Base-by-base conservation (phyloP, 2,797 vertebrate genomes). In the Moxostoma hubbsi region DNA sequence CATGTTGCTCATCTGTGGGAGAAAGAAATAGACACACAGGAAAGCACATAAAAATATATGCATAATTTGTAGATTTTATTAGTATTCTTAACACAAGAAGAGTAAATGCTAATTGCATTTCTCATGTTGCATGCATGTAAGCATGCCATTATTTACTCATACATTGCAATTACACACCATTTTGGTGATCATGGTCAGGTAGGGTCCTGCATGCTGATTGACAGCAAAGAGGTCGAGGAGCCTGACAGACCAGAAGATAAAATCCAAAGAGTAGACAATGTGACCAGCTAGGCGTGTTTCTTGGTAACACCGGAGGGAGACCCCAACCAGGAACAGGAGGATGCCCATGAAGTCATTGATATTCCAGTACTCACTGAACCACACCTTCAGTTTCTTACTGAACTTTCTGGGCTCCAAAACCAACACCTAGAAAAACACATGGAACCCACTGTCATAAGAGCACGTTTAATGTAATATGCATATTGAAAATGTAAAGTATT, bases 281-380 rank as follows among this genome's bases (percentile, higher is more conserved):
- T 94, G 95, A 9, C 96, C 96, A 0, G 90, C 92, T 0, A 89
- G 96, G 71, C 82, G 91, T 71, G 93, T 88, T 0, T 92, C 86
- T 0, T 71, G 49, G 0, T 87, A 86, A 92, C 93, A 98, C 15
- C 97, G 96, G 83, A 99, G 87, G 5, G 70, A 87, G 81, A 98
- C 92, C 11, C 96, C 97, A 68, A 90, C 88, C 81, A 95, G 86
- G 86, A 99, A 99, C 47, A 99, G 89, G 69, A 96, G 57, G 84
- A 97, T 97, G 54, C 95, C 97, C 46, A 96, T 71, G 54, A 95
- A 94, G 85, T 98, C 98, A 9, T 95, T 96, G 64, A 96, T 77
- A 90, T 99, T 99, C 98, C 98, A 99, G 89, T 98, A 99, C 85
- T 99, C 97, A n/a, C 94, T 93, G 86, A 98, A 95, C 97, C 97